Conservation (phyloP, 2,888 invertebrate genomes). For the Lepeophtheirus nordmannii region DNA sequence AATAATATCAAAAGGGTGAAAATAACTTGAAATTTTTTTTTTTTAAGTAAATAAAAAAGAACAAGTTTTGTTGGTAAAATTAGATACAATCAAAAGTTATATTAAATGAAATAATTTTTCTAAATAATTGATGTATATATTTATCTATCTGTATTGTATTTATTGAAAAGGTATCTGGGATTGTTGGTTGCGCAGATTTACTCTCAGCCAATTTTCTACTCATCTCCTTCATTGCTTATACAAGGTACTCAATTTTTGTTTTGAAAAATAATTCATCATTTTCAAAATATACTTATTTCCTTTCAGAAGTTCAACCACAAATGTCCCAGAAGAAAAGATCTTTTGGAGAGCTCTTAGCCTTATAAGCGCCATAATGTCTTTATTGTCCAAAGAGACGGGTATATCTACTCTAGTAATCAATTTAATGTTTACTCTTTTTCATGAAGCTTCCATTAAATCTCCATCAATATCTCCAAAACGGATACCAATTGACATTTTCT, state of each 20-base stretch:
- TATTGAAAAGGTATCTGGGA: constrained; percentile 57
- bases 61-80: too few species aligned
- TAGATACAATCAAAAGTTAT: too few species aligned
- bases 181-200: constrained; percentile 74
- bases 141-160: neutral
- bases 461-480: neutral
- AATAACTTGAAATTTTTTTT: too few species aligned
- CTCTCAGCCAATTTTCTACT: constrained; percentile 67
- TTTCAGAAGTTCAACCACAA: neutral
- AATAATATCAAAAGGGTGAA: too few species aligned
- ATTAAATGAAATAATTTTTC: too few species aligned
- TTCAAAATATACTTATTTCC: neutral
- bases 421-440: neutral
- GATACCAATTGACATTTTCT: neutral
- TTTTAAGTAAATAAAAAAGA: too few species aligned
- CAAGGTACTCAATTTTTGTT: constrained; percentile 44
- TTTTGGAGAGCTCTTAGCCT: neutral
- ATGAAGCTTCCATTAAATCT: neutral
- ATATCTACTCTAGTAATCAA: constrained; percentile 24
- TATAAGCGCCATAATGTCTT: neutral
- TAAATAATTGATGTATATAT: neutral
- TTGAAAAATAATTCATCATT: neutral
- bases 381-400: constrained; percentile 20
- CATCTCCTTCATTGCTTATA: constrained; percentile 58
- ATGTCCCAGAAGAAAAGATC: neutral